Evolutionary conservation across 2,888 invertebrate genomes (phyloP).

Genomic region (Syritta pipiens): DNA sequence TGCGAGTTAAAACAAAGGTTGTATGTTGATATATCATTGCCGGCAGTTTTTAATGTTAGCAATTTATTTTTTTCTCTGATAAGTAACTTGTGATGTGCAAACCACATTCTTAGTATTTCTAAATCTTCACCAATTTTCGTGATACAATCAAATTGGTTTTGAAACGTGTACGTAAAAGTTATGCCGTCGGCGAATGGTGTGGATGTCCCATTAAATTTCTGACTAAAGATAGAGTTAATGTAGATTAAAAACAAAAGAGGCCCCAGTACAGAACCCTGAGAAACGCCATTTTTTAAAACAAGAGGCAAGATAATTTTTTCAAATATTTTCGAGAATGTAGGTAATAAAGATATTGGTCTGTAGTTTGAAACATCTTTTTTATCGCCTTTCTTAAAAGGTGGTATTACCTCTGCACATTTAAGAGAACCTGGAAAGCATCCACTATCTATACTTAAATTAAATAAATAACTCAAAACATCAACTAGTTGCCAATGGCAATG

Average conservation of each 20-base stretch:
- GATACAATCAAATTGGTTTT: background rate
- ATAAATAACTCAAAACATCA: background rate
- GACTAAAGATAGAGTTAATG: no score
- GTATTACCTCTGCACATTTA: background rate
- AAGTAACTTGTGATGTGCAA: conserved; percentile 5
- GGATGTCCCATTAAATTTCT: no score
- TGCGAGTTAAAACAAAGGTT: conserved; percentile 3
- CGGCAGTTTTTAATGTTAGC: background rate
- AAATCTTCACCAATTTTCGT: background rate
- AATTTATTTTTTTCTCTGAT: conserved; percentile 14
- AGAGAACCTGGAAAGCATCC: background rate
- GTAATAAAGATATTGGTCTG: background rate
- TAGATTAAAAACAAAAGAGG: background rate
- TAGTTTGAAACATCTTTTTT: background rate
- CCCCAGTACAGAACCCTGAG: conserved; percentile 1
- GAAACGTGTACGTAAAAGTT: background rate
- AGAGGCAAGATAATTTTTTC: background rate
- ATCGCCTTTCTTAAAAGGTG: background rate
- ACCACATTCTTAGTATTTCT: conserved; percentile 15
- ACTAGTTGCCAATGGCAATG: conserved; percentile 4
- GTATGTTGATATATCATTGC: background rate
- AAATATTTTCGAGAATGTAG: background rate
- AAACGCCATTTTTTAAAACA: background rate
- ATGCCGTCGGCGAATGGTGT: conserved; percentile 13
- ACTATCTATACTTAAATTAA: background rate